phyloP scores from a whole-genome alignment of 1,140 invertebrate species.

The Drosophila pseudoananassae region DNA sequence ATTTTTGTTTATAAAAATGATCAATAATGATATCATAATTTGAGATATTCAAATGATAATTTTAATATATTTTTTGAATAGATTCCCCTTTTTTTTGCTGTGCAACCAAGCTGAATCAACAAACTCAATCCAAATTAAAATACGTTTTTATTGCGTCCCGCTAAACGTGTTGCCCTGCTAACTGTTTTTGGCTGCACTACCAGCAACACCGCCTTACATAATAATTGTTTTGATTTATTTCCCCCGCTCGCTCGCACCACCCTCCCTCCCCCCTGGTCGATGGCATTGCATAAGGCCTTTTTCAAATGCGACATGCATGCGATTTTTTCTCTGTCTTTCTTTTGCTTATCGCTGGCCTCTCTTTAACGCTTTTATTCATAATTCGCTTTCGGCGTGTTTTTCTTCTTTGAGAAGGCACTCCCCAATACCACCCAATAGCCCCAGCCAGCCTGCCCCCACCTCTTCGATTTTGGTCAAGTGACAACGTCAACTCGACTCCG shows the following conservation, averaged over 20 bases:
- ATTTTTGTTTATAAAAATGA: too few species aligned
- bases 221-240: constrained; percentile 77
- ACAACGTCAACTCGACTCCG: constrained; percentile 33
- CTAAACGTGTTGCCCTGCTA: constrained; percentile 62
- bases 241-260: constrained; percentile 11
- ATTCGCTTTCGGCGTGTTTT: constrained; percentile 59
- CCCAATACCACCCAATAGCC: constrained; percentile 14
- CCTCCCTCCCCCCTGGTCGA: constrained; percentile 2
- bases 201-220: constrained; percentile 67
- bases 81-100: neutral
- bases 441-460: neutral
- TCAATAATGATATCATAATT: too few species aligned
- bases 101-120: constrained; percentile 34
- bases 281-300: constrained; percentile 64
- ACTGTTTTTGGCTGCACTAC: constrained; percentile 53
- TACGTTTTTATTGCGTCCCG: constrained; percentile 41
- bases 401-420: constrained; percentile 15
- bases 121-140: constrained; percentile 64
- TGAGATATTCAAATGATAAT: neutral
- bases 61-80: too few species aligned
- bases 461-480: constrained; percentile 26
- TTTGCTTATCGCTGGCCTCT: constrained; percentile 29
- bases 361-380: constrained; percentile 48
- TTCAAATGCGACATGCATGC: constrained; percentile 78
- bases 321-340: constrained; percentile 52